A percentile compares a stretch with the other conserved stretches of the same genome.
Evolutionary conservation across 2,888 invertebrate genomes (phyloP).

Genomic region (Aproaerema taeniolella): DNA sequence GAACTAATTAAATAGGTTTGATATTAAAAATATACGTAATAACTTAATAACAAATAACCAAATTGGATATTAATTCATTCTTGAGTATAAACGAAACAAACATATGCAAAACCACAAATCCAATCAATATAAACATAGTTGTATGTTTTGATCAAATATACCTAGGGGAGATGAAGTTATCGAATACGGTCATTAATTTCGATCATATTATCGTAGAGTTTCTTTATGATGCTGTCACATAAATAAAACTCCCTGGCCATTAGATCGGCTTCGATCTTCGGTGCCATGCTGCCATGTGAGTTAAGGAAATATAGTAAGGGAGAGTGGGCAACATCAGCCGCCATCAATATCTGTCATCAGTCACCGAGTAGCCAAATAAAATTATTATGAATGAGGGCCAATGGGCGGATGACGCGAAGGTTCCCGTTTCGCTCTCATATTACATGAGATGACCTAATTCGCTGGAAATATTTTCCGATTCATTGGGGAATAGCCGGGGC

Average conservation of each 20-base stretch:
- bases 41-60: too few relatives aligned
- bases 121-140: too few relatives aligned
- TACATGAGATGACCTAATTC: constrained; percentile 59
- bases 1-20: too few relatives aligned
- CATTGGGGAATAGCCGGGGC: constrained; percentile 20
- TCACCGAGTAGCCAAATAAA: constrained; percentile 64
- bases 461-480: constrained; percentile 33
- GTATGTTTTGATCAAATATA: constrained; percentile 20
- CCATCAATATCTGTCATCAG: constrained; percentile 72
- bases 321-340: constrained; percentile 41
- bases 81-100: too few relatives aligned
- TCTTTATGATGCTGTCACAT: constrained; percentile 59
- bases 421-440: constrained; percentile 46
- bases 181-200: constrained; percentile 47
- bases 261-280: constrained; percentile 38
- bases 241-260: constrained; percentile 59
- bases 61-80: too few relatives aligned
- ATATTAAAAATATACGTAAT: too few relatives aligned
- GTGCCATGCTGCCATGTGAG: constrained; percentile 29
- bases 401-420: constrained; percentile 43
- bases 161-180: constrained; percentile 36
- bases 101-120: too few relatives aligned
- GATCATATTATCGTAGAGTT: constrained; percentile 48
- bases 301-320: constrained; percentile 47
- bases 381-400: constrained; percentile 55